Base-by-base conservation (phyloP, 2,888 invertebrate species). In the Apamea anceps region DNA sequence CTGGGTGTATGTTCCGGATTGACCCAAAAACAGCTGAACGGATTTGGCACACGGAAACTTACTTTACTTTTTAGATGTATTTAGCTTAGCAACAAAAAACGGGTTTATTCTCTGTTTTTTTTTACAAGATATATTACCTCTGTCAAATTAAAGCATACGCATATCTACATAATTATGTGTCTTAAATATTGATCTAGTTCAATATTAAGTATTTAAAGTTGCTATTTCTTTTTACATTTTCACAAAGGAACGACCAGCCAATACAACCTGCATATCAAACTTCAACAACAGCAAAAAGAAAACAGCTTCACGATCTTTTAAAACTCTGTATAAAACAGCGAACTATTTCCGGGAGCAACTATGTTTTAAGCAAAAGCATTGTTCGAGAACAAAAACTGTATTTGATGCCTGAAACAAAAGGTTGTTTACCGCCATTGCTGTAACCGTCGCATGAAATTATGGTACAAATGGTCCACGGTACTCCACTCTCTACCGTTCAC, bases 341-440 rank as follows among this genome's bases (percentile, higher is more conserved):
- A 70, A 81, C 85, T 84, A 80, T 86, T 88, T 76, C 67, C 32
- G 81, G 71, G 75, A 72, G 77, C 84, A 85, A 85, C 88, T 79
- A 87, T 82, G 87, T 84, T 88, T 85, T 80, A 45, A 79, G 81
- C 25, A 60, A 57, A 73, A 75, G 73, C 75, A 62, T 76, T 48
- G 76, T 76, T 87, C 82, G 42, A 37, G 81, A 85, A 86, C 88
- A 86, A 86, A 88, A 89, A 86, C 84, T 80, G 85, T 79, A 82
- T 88, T 90, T 82, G 82, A 87, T 72, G 84, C 45, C 72, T 28
- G 57, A 81, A 89, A 90, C 89, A 90, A 90, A 89, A 81, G 88
- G 84, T 82, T 81, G 75, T 79, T 82, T 72, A n/a, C 77, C 28
- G 71, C 75, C 73, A 85, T 82, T 65, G 72, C 57, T 76, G 83